Conservation (phyloP, 2,113 vertebrate genomes). For the Sinocyclocheilus maitianheensis region DNA sequence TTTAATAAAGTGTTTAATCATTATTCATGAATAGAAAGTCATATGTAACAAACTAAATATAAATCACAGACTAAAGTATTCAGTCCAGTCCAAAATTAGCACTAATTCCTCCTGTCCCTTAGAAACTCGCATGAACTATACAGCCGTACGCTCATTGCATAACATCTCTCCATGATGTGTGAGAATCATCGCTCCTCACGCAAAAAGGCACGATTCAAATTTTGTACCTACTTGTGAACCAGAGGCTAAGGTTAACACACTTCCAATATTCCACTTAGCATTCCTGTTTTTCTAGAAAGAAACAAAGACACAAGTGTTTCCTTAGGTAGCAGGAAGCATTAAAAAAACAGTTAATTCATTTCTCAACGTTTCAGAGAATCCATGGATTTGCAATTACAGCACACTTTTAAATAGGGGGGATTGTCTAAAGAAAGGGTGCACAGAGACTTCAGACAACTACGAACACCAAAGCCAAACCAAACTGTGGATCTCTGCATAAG, state of each 20-base stretch:
- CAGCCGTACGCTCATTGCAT: not conserved
- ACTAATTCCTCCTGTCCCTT: not conserved
- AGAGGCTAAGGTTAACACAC: conserved; percentile 39
- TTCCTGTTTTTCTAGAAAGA: conserved; percentile 55
- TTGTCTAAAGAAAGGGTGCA: not conserved
- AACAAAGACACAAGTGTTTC: conserved; percentile 51
- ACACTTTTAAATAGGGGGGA: not conserved
- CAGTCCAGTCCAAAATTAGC: conserved; percentile 8
- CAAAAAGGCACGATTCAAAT: conserved; percentile 34
- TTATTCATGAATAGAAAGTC: not conserved
- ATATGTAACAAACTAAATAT: not conserved
- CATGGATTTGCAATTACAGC: conserved; percentile 7
- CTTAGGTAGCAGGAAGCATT: conserved; percentile 54
- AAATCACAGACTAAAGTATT: not conserved
- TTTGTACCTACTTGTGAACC: conserved; percentile 34
- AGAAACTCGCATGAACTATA: not conserved
- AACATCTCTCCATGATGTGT: conserved; percentile 7
- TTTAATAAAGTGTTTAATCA: not conserved
- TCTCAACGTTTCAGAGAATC: not conserved
- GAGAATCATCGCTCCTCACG: not conserved
- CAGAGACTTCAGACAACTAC: not conserved
- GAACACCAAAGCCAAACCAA: not conserved
- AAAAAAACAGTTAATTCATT: not conserved
- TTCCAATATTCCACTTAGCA: conserved; percentile 46
- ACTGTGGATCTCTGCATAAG: not conserved